These are phyloP conservation scores for Lasioglossum vierecki DNA, from an alignment of 2,888 invertebrate species.

Conservation along the genomic window DNA sequence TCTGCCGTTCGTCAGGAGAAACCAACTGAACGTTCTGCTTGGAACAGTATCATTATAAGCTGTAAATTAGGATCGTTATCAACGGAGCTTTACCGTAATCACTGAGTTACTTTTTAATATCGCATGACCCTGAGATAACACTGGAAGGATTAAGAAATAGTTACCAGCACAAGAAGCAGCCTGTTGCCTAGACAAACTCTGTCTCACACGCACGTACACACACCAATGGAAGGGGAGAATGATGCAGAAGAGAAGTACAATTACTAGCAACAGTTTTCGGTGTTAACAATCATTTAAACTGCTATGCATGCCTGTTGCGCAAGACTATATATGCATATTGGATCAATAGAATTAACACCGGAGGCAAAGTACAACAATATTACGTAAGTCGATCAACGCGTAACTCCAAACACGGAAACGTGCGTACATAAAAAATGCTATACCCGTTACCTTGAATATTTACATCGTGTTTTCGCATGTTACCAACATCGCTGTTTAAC, in stretches of 20 bases:
- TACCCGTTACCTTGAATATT: conserved; percentile 45
- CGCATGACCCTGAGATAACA: conserved; percentile 77
- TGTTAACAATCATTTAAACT: not conserved
- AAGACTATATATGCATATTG: not conserved
- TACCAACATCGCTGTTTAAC: not conserved
- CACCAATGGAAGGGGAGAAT: not conserved
- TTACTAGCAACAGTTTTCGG: conserved; percentile 1
- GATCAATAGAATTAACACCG: conserved; percentile 6
- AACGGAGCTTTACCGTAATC: conserved; percentile 58
- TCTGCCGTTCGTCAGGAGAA: conserved; percentile 44
- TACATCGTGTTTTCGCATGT: not conserved
- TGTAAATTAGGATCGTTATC: conserved; percentile 65
- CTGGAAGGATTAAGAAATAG: conserved; percentile 45
- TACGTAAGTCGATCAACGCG: conserved; percentile 41
- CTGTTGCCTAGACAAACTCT: conserved; percentile 3
- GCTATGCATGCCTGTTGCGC: not conserved
- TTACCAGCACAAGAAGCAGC: conserved; percentile 8
- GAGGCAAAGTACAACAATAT: conserved; percentile 15
- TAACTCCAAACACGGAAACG: conserved; percentile 17
- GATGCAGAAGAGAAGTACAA: not conserved
- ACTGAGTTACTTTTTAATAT: conserved; percentile 59
- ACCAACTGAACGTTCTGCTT: conserved; percentile 52
- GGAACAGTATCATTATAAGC: conserved; percentile 52
- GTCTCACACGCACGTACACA: not conserved
- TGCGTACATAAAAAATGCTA: conserved; percentile 38